Base-by-base conservation (phyloP, 2,888 invertebrate genomes). In the Acanthosoma haemorrhoidale region DNA sequence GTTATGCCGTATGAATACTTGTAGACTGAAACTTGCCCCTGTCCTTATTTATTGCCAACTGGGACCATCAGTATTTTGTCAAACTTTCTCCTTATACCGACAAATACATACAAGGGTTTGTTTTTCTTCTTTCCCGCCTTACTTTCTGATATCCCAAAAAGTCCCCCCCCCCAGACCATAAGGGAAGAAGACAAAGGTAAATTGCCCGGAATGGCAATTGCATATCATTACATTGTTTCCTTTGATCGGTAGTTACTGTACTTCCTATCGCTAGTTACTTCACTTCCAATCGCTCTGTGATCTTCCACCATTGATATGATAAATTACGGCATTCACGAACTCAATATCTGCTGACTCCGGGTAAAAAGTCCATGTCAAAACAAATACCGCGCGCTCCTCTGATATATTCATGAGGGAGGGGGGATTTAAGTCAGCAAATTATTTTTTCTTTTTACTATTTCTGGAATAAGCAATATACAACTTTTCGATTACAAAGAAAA, bases 1-100 rank as follows among this genome's bases (percentile, higher is more conserved):
- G 25, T 51, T 51, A 51, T 51, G 51, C 51, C 51, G 51, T 25
- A 51, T 51, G 51, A 51, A 51, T 51, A 51, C 51, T 51, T 51
- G 51, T 25, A 25, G 5, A 13, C 51, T 51, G 25, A 25, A 51
- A 51, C n/a, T 51, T 51, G 51, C 29, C 51, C 29, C 25, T 13
- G 25, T 51, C n/a, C n/a, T n/a, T 51, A 51, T 51, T 51, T 51
- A 51, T 25, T 51, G 51, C 51, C 51, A 3, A 6, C 25, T 4
- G 25, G 25, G 51, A n/a, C 51, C 11, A 11, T 13, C 25, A 43
- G 13, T n/a, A 25, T 25, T 51, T n/a, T 18, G 51, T 51, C 51
- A 51, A 51, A 51, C 51, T 51, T 51, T 51, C 51, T 51, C 25
- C 51, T 51, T 51, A 51, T 29, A 25, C 51, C 51, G 51, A 51